phyloP scores from a whole-genome alignment of 2,797 vertebrate genomes.

The Sebastes vulpes region DNA sequence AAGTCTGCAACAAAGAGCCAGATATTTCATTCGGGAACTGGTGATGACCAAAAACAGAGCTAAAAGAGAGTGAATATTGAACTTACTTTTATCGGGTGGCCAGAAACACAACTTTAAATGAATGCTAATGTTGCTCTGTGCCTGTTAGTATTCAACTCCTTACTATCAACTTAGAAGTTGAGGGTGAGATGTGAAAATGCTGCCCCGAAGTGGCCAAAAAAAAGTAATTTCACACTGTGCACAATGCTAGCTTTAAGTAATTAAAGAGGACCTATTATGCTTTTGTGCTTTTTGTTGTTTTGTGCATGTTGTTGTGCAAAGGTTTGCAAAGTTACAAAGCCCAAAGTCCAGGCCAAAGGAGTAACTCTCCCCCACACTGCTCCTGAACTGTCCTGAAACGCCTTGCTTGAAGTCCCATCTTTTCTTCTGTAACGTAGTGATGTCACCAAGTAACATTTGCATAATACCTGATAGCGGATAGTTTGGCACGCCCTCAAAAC shows the following conservation, averaged over 20 bases:
- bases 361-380: no score
- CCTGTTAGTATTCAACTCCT: not conserved
- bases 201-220: not conserved
- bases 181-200: not conserved
- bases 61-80: not conserved
- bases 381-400: no score
- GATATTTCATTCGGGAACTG: not conserved
- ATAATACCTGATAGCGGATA: no score
- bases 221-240: not conserved
- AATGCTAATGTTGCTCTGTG: not conserved
- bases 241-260: not conserved
- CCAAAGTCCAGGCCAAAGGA: no score
- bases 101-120: not conserved
- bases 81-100: not conserved
- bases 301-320: no score
- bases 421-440: no score
- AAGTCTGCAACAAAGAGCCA: not conserved
- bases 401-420: no score
- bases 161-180: no score
- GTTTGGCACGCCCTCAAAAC: no score
- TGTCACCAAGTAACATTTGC: no score
- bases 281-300: no score
- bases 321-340: no score
- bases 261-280: not conserved
- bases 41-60: not conserved